Evolutionary conservation across 2,113 vertebrate species (phyloP), one percentile per base, ranked within the genome.

Genomic region (Cephalopholis sonnerati): DNA sequence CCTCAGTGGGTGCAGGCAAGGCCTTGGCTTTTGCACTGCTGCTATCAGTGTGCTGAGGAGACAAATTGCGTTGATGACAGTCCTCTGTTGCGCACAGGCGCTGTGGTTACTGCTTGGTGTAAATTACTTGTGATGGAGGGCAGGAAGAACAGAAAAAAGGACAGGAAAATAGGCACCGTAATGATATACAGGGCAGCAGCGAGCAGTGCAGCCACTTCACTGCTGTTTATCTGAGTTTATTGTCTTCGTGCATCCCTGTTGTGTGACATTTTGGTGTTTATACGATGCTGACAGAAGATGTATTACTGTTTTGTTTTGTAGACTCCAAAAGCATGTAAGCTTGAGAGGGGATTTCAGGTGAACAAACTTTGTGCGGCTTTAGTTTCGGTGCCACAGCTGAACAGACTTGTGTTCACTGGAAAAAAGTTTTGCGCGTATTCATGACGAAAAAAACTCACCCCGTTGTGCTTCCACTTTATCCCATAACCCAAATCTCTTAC

Each of bases 51-150:
- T 44, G 67, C 80, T 22, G 71, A 32, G 79, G 59, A 88, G 88
- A 91, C 90, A 83, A 82, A 92, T 83, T 77, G 88, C 71, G 66
- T 59, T 55, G 87, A 73, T 90, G 91, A 91, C 84, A 86, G 90
- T 89, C 70, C 59, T 74, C 0, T 72, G 57, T 75, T 46, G 80
- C 57, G 67, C 74, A 27, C 83, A 69, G 46, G 51, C 39, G 65
- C 25, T 74, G 76, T 78, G 63, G 81, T 86, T 77, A 48, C 75
- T 66, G 24, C 65, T 79, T 24, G 70, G 69, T 78, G 85, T 84
- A 74, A 90, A 89, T 88, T 48, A 84, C 75, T 51, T 44, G 46
- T 77, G 85, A 84, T 82, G 73, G 58, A 76, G 50, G 32, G 25
- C n/a, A 74, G 50, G 25, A 83, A 74, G 55, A 50, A 61, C 9